Evolutionary conservation across 2,113 vertebrate species (phyloP), one percentile per base, ranked within the genome.

Genomic region (Solea solea): DNA sequence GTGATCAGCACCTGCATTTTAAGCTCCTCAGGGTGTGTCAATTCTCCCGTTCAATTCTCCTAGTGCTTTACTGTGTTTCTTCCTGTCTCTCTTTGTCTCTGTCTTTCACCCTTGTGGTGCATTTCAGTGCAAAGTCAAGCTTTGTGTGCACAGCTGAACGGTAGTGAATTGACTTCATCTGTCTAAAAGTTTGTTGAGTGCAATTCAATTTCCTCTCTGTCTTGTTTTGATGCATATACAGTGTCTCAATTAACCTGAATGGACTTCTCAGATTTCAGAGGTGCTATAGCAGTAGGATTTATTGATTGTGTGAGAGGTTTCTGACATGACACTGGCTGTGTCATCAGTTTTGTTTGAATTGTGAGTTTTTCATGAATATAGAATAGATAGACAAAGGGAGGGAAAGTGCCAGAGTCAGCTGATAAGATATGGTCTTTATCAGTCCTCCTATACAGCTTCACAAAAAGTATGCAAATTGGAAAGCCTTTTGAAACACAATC

Each of bases 101-200:
- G n/a, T 54, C 58, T 69, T 74, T 44, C 69, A 51, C 58, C 60
- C 85, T 57, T 50, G 61, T 72, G 72, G 84, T 76, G 62, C 82
- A 80, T 85, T 83, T 84, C 86, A 69, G 40, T 67, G 69, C 70
- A 72, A 74, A 82, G 80, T 78, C 74, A 78, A 78, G 67, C 66
- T 63, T 65, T 51, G 41, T 56, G 55, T 7, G 16, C 52, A 64
- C 45, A 72, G 63, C 65, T 54, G 45, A 68, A 57, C 62, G 64
- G 54, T 9, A 65, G 59, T 62, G 52, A 71, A 34, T 68, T 42
- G 14, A 34, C 70, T 72, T 61, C 65, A 76, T 80, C 55, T 53
- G 21, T 21, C 21, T 21, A 21, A 21, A 21, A 21, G 21, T 21
- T 21, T 21, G 3, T 70, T 59, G 64, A 46, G 15, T 49, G 5